Base-by-base conservation (phyloP, 2,888 invertebrate species). In the Tiliacea aurago region DNA sequence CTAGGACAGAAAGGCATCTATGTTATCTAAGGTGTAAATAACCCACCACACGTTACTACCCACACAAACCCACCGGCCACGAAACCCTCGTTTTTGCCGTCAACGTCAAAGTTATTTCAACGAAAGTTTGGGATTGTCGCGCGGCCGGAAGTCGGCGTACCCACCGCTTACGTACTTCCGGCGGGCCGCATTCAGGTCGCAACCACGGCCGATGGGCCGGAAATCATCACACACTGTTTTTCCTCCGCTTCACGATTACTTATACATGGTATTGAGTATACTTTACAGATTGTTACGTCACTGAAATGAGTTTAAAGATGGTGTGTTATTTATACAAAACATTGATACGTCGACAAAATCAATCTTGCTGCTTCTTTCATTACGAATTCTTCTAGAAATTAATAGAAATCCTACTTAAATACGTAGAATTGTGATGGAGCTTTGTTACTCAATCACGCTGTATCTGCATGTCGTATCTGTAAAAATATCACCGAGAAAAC, bases 151-250 rank as follows among this genome's bases (percentile, higher is more conserved):
- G 84, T 74, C 72, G 76, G 74, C 78, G 81, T 78, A 74, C 83
- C 79, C 76, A 69, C 70, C 78, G 85, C 86, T 84, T 74, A 76
- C 75, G 73, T 71, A 76, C 82, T 86, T 87, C 88, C 88, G 86
- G 84, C 73, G 41, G 73, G 59, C 76, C 73, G 66, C 73, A 84
- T 81, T 80, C 76, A 83, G 79, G 59, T 65, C 73, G 78, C 81
- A 79, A 74, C 68, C 64, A 70, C 74, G 71, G 68, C 80, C 86
- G 81, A 87, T 87, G 84, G 87, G 63, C 81, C 87, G 87, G 88
- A 89, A 88, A 89, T 88, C 87, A 87, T 85, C 87, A 83, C 70
- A 81, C 73, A 75, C 81, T 83, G 80, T 84, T 81, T 81, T 82
- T 78, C 64, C 64, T 45, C 56, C 69, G 67, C 58, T 70, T 70